Percentiles rank a stretch among this genome's conserved stretches.
phyloP scores from a whole-genome alignment of 1,140 invertebrate species.

The Drosophila elegans region DNA sequence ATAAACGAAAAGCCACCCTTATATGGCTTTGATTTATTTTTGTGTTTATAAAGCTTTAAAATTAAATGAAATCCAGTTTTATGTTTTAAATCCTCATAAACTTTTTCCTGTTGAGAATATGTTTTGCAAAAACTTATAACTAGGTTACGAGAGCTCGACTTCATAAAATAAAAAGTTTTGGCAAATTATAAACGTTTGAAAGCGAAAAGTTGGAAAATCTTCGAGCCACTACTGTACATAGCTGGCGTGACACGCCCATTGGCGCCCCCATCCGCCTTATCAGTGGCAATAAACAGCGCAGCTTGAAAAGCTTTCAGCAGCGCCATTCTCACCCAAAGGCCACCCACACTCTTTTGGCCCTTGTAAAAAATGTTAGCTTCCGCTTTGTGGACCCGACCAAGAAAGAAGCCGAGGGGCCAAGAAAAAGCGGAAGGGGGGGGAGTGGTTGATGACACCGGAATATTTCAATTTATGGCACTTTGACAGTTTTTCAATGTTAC shows the following conservation, averaged over 20 bases:
- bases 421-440: slow-evolving; percentile 7
- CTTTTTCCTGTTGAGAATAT: background rate
- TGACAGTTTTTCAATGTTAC: slow-evolving; percentile 76
- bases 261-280: slow-evolving; percentile 48
- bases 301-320: slow-evolving; percentile 39
- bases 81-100: background rate
- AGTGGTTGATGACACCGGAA: slow-evolving; percentile 5
- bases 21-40: too few relatives aligned
- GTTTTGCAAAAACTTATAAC: slow-evolving; percentile 8
- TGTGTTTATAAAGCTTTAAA: too few relatives aligned
- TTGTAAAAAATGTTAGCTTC: slow-evolving; percentile 51
- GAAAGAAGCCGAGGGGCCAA: slow-evolving; percentile 1
- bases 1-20: too few relatives aligned
- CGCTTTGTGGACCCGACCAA: slow-evolving; percentile 35
- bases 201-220: slow-evolving; percentile 17
- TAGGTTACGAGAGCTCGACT: background rate
- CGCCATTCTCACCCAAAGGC: background rate
- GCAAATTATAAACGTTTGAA: slow-evolving; percentile 3
- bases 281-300: slow-evolving; percentile 74
- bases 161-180: slow-evolving; percentile 14
- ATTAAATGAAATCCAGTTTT: too few relatives aligned
- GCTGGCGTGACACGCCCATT: slow-evolving; percentile 31
- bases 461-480: slow-evolving; percentile 79
- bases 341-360: slow-evolving; percentile 47
- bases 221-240: slow-evolving; percentile 39